Evolutionary conservation across 2,888 invertebrate genomes (phyloP), one percentile per base, ranked within the genome.

Genomic region (Macropis europaea): DNA sequence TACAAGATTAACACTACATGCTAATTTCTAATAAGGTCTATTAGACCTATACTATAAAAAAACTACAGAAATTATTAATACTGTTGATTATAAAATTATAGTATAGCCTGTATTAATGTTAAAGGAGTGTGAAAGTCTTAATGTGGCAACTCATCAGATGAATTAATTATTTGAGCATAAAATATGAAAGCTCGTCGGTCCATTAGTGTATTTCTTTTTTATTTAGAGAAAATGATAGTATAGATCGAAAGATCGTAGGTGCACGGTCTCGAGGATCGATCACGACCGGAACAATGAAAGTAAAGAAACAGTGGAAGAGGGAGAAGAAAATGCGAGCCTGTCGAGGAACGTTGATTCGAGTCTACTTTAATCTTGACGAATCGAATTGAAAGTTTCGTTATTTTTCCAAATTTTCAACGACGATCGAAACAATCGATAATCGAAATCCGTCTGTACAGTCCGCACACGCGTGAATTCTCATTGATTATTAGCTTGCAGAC

Each of bases 381-480:
- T 28, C 26, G 3, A 28, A 17, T 7, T 7, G 9, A 28, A 9
- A 7, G 3, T 13, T 7, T 7, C 13, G 17, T 32, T 13, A 1
- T 24, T 15, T 22, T 3, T 28, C 11, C 22, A n/a, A n/a, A 28
- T 26, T 30, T 17, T 24, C 36, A 45, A 45, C 30, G 36, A 61
- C 17, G 22, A 53, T 34, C 5, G 26, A 11, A 32, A n/a, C 22
- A 24, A 59, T 59, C 47, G 19, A 11, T n/a, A n/a, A n/a, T 68
- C 53, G 50, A 48, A 52, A 69, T 74, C 74, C 76, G 71, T 74
- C 74, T 74, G 74, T 74, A 72, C 76, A 61, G 72, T 72, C 62
- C 68, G 62, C 22, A 52, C 15, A 24, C 11, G 36, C 1, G 2
- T 38, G 13, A 30, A 9, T 9, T n/a, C n/a, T n/a, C n/a, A n/a